phyloP scores from a whole-genome alignment of 2,113 vertebrate species.

The Zingel zingel region DNA sequence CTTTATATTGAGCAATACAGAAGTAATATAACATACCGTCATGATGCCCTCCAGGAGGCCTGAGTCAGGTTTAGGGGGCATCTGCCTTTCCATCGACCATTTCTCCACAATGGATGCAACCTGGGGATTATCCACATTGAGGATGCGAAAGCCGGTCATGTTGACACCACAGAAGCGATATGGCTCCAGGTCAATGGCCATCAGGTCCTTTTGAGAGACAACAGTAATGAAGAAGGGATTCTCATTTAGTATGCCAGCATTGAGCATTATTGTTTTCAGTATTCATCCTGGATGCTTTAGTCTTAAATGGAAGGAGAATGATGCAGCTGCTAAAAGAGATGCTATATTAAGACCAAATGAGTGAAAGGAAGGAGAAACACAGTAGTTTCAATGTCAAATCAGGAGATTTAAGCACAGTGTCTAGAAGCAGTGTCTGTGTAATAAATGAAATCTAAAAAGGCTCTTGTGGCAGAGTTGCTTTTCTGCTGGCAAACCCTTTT shows the following conservation, averaged over 20 bases:
- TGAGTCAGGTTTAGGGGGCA: slow-evolving; percentile 89
- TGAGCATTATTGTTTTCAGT: slow-evolving; percentile 32
- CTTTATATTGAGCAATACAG: slow-evolving; percentile 21
- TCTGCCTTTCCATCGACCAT: slow-evolving; percentile 96
- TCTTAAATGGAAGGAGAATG: slow-evolving; percentile 57
- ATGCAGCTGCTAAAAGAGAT: slow-evolving; percentile 50
- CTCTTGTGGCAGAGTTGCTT: slow-evolving; percentile 72
- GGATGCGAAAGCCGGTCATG: slow-evolving; percentile 97
- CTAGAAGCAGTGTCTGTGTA: slow-evolving; percentile 26
- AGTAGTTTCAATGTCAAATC: slow-evolving; percentile 43
- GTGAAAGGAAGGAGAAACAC: slow-evolving; percentile 25
- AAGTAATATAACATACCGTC: slow-evolving; percentile 89
- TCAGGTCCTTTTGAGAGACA: slow-evolving; percentile 90
- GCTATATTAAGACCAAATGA: slow-evolving; percentile 63
- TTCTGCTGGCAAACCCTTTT: slow-evolving; percentile 58
- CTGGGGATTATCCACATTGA: slow-evolving; percentile 96
- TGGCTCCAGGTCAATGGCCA: slow-evolving; percentile 97
- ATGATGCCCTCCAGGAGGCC: slow-evolving; percentile 95
- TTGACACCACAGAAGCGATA: slow-evolving; percentile 99
- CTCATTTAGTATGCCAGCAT: slow-evolving; percentile 36
- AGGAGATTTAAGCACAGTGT: slow-evolving; percentile 51
- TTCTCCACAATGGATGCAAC: slow-evolving; percentile 96
- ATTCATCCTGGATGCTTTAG: slow-evolving; percentile 50
- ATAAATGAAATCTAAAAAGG: slow-evolving; percentile 62
- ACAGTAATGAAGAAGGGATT: slow-evolving; percentile 13